Evolutionary conservation across 2,888 invertebrate genomes (phyloP), one percentile per base, ranked within the genome.

Genomic region (Gymnoscelis rufifasciata): DNA sequence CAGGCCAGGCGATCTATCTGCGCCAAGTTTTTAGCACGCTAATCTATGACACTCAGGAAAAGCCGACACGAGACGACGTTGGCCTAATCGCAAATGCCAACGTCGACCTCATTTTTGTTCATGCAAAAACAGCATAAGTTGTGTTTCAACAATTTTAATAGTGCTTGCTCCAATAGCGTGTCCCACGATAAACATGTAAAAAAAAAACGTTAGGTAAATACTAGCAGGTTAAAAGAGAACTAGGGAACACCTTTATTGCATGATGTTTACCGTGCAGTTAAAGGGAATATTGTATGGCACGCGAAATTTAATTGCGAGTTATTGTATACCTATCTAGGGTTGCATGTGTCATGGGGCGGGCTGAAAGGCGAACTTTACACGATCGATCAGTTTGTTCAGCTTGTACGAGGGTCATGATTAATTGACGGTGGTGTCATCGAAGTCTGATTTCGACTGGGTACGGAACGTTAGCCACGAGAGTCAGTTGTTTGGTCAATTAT

Each of bases 221-320:
- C 19, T 19, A 19, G 19, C 5, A 19, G 19, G 5, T 2, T 19
- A 19, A 19, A 19, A 19, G 19, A 19, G 19, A 19, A 19, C 19
- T 6, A 12, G 11, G 23, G 14, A 43, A 45, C 40, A 37, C 36
- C 48, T 46, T 50, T 47, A 48, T 47, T 52, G 43, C 43, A 41
- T 49, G 31, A 45, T 31, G 33, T 47, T 47, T 11, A 50, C 30
- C 31, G 42, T 36, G 35, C 48, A 43, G 19, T 19, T 19, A 19
- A 19, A 19, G 19, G 15, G 27, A 64, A 59, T 66, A 51, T 55
- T 66, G 60, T 57, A 64, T 64, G 59, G 65, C 68, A 71, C 61
- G 71, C 64, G 69, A 63, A 66, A 72, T 65, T 64, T 64, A 66
- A 69, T 64, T 52, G 55, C 57, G 15, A 11, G 44, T 31, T 44